phyloP scores from a whole-genome alignment of 2,797 vertebrate species.

The Pelodytes ibericus region DNA sequence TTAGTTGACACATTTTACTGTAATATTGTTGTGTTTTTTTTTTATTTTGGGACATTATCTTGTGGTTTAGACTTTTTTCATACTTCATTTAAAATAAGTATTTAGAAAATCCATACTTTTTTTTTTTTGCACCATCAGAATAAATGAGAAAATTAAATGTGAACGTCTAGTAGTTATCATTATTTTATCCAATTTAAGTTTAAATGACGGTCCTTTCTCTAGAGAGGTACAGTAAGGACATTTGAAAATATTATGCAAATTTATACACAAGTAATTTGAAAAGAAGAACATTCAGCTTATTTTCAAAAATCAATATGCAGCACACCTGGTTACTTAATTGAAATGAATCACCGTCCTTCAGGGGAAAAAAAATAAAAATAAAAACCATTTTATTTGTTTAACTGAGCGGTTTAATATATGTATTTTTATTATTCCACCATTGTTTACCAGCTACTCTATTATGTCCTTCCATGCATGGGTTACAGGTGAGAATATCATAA shows the following conservation, averaged over 20 bases:
- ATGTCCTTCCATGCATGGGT: too few species aligned
- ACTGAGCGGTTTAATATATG: slow-evolving; percentile 17
- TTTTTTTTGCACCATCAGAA: background rate
- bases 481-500: too few species aligned
- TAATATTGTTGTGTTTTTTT: too few species aligned
- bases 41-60: too few species aligned
- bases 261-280: slow-evolving; percentile 29
- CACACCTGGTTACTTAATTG: slow-evolving; percentile 38
- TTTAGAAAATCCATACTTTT: too few species aligned
- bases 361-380: too few species aligned
- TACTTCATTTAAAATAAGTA: too few species aligned
- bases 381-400: slow-evolving; percentile 35
- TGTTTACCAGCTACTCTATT: too few species aligned
- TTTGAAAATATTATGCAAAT: slow-evolving; percentile 45
- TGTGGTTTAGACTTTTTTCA: too few species aligned
- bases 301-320: slow-evolving; percentile 26
- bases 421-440: too few species aligned
- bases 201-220: slow-evolving; percentile 24
- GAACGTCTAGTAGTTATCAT: background rate
- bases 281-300: slow-evolving; percentile 31
- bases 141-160: slow-evolving; percentile 16
- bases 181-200: slow-evolving; percentile 15
- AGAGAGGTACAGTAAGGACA: slow-evolving; percentile 39
- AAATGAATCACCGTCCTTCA: slow-evolving; percentile 40
- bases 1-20: too few species aligned